These are phyloP conservation scores for Alethe castanea DNA, from an alignment of 2,113 vertebrate species.

Conservation along the genomic window DNA sequence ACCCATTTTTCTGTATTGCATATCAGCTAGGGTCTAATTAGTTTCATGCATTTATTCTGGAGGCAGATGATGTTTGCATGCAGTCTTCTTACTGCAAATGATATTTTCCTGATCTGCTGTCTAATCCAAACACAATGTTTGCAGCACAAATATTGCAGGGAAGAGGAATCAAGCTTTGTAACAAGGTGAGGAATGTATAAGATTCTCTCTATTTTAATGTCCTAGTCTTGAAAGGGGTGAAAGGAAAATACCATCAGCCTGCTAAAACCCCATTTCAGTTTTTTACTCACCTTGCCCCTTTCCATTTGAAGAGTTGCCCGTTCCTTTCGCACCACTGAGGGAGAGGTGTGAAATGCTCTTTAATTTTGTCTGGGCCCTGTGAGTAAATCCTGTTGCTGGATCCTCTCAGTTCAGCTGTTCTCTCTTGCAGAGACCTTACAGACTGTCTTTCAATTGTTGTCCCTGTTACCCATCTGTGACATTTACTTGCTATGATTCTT, in stretches of 20 bases:
- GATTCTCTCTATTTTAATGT: background rate
- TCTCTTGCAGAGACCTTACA: background rate
- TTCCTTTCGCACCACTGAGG: background rate
- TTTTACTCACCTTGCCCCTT: background rate
- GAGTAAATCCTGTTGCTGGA: background rate
- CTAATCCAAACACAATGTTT: background rate
- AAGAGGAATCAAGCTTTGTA: background rate
- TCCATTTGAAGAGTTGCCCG: background rate
- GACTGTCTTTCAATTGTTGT: background rate
- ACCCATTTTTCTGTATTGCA: background rate
- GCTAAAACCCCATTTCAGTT: background rate
- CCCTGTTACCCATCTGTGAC: background rate
- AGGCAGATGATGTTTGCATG: background rate
- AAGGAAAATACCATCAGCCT: background rate
- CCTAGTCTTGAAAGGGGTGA: background rate
- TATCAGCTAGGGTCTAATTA: background rate
- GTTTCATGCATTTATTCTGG: background rate
- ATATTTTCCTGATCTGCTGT: background rate
- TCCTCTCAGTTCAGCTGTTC: background rate
- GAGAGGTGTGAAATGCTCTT: background rate
- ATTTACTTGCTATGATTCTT: background rate
- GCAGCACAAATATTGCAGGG: background rate
- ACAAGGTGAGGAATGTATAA: background rate
- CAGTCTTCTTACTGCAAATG: background rate
- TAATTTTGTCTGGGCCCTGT: background rate